These are phyloP conservation scores for Ormyrus pomaceus DNA, from an alignment of 2,888 invertebrate species.

Conservation along the genomic window DNA sequence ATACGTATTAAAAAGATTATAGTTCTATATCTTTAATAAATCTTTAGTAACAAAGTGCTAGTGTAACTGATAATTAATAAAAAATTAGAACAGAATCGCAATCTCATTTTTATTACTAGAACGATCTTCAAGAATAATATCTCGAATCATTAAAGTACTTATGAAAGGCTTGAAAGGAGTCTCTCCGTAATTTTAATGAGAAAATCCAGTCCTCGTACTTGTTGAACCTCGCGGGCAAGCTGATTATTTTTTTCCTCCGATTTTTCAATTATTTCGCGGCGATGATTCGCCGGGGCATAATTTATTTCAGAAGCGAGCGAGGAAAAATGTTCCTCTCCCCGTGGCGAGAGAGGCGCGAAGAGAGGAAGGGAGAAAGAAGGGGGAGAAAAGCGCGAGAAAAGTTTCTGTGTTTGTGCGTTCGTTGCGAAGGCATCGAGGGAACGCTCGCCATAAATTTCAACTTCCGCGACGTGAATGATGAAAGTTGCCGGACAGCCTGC, in stretches of 20 bases:
- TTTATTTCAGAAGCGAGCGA: neutral
- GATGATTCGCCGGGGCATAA: slow-evolving; percentile 23
- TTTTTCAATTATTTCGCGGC: slow-evolving; percentile 21
- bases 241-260: slow-evolving; percentile 20
- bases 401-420: neutral
- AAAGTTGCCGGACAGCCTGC: slow-evolving; percentile 13
- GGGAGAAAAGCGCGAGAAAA: neutral
- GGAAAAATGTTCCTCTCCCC: neutral
- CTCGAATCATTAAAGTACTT: too few relatives aligned
- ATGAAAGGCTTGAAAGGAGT: too few relatives aligned
- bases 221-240: neutral
- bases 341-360: neutral
- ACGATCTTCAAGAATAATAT: too few relatives aligned
- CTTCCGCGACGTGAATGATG: slow-evolving; percentile 36
- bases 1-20: too few relatives aligned
- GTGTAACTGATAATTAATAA: too few relatives aligned
- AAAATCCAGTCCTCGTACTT: neutral
- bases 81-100: too few relatives aligned
- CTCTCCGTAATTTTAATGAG: neutral
- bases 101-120: too few relatives aligned
- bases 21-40: too few relatives aligned
- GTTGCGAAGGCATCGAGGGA: neutral
- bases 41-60: too few relatives aligned
- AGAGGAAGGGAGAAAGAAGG: neutral
- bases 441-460: slow-evolving; percentile 30